These are phyloP conservation scores for Hiodon alosoides DNA, from an alignment of 2,113 vertebrate genomes.

Conservation along the genomic window DNA sequence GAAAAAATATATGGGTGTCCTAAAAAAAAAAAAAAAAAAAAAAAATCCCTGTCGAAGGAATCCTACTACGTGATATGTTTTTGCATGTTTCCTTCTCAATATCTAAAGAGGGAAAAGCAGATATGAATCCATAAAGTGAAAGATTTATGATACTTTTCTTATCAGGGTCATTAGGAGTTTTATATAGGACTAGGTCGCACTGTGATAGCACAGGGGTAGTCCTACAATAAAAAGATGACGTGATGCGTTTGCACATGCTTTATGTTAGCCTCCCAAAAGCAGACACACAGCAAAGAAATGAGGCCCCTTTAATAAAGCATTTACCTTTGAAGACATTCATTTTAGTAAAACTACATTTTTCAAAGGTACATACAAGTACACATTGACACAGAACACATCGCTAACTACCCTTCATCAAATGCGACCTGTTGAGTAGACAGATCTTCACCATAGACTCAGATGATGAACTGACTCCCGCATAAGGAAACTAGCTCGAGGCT, in stretches of 20 bases:
- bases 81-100: conserved; percentile 36
- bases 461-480: neutral
- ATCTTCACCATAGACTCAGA: neutral
- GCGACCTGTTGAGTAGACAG: neutral
- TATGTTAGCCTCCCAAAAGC: too few species aligned
- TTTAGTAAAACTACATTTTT: neutral
- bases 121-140: conserved; percentile 54
- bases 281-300: neutral
- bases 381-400: neutral
- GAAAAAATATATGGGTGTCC: neutral
- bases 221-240: too few species aligned
- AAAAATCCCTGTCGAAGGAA: conserved; percentile 2
- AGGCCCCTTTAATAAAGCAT: too few species aligned
- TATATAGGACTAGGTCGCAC: neutral
- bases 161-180: conserved; percentile 32
- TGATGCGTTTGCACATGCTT: too few species aligned
- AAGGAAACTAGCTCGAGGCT: neutral
- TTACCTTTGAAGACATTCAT: too few species aligned
- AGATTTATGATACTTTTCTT: conserved; percentile 56
- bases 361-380: too few species aligned
- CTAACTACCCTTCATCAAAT: neutral
- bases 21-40: neutral
- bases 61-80: conserved; percentile 33
- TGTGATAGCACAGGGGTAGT: neutral
- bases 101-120: conserved; percentile 32